These are phyloP conservation scores for Apeira syringaria DNA, from an alignment of 2,888 invertebrate genomes.

Conservation along the genomic window DNA sequence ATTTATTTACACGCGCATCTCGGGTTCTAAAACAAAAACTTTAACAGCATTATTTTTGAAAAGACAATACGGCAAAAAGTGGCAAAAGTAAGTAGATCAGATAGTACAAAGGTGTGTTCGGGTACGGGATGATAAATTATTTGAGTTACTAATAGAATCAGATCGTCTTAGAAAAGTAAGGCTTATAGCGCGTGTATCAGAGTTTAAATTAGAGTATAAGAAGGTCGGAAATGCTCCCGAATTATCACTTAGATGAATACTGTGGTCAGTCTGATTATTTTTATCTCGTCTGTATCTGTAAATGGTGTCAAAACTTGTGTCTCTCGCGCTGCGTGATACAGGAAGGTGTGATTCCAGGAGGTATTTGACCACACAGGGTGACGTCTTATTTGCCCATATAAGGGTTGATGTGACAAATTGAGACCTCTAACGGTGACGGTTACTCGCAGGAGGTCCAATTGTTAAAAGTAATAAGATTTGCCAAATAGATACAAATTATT, in stretches of 20 bases:
- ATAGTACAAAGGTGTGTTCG: slow-evolving; percentile 71
- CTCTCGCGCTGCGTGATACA: slow-evolving; percentile 74
- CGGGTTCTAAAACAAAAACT: slow-evolving; percentile 71
- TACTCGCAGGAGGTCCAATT: slow-evolving; percentile 66
- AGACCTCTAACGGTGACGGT: slow-evolving; percentile 45
- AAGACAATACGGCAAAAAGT: slow-evolving; percentile 74
- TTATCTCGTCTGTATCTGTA: slow-evolving; percentile 70
- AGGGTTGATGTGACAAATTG: slow-evolving; percentile 67
- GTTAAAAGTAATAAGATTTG: slow-evolving; percentile 50
- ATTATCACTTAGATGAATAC: slow-evolving; percentile 40
- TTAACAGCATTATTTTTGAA: slow-evolving; percentile 55
- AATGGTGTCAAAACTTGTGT: slow-evolving; percentile 79
- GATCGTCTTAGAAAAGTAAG: slow-evolving; percentile 4
- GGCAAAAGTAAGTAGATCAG: slow-evolving; percentile 71
- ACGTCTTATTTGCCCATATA: slow-evolving; percentile 67
- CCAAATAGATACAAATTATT: slow-evolving; percentile 40
- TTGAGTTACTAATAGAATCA: slow-evolving; percentile 47
- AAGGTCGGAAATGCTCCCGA: slow-evolving; percentile 18
- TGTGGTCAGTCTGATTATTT: slow-evolving; percentile 77
- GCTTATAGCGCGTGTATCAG: slow-evolving; percentile 16
- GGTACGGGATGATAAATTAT: slow-evolving; percentile 65
- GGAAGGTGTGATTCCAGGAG: slow-evolving; percentile 71
- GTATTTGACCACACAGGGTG: slow-evolving; percentile 71
- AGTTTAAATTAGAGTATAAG: slow-evolving; percentile 28
- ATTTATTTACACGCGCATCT: slow-evolving; percentile 71